Percentiles rank a stretch among this genome's conserved stretches.
Evolutionary conservation across 1,140 invertebrate species (phyloP).

Genomic region (Drosophila carrolli): DNA sequence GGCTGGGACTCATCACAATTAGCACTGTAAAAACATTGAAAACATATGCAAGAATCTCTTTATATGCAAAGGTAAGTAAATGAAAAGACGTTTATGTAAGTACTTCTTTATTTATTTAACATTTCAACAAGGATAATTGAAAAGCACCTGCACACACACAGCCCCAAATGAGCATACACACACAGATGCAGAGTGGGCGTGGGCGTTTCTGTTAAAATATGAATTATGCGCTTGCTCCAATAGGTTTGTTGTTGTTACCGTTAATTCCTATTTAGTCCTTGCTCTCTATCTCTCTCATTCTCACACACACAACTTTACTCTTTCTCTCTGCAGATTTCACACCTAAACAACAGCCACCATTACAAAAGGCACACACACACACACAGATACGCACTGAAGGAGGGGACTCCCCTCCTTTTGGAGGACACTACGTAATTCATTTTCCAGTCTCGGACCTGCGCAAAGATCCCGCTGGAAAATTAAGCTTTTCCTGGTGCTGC

Average conservation of each 20-base stretch:
- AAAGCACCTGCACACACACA: constrained; percentile 29
- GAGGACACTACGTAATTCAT: constrained; percentile 62
- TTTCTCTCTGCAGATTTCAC: constrained; percentile 21
- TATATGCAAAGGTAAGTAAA: background rate
- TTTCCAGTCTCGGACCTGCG: constrained; percentile 75
- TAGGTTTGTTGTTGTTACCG: constrained; percentile 39
- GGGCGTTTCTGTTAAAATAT: constrained; percentile 54
- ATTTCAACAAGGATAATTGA: constrained; percentile 34
- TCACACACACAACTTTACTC: background rate
- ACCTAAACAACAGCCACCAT: constrained; percentile 42
- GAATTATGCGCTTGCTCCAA: constrained; percentile 75
- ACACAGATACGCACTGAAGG: constrained; percentile 8
- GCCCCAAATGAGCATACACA: background rate
- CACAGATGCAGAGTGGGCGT: constrained; percentile 46
- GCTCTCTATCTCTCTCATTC: constrained; percentile 16
- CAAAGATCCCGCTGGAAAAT: constrained; percentile 60
- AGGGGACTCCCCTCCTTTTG: constrained; percentile 18
- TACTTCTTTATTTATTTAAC: constrained; percentile 19
- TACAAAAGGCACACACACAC: constrained; percentile 11
- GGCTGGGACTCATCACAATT: constrained; percentile 1
- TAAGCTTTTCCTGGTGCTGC: constrained; percentile 27
- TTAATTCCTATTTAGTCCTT: constrained; percentile 57
- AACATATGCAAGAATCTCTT: constrained; percentile 1
- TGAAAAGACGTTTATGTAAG: constrained; percentile 5
- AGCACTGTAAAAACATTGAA: background rate